phyloP scores from a whole-genome alignment of 1,140 invertebrate species.

The Drosophila bocki region DNA sequence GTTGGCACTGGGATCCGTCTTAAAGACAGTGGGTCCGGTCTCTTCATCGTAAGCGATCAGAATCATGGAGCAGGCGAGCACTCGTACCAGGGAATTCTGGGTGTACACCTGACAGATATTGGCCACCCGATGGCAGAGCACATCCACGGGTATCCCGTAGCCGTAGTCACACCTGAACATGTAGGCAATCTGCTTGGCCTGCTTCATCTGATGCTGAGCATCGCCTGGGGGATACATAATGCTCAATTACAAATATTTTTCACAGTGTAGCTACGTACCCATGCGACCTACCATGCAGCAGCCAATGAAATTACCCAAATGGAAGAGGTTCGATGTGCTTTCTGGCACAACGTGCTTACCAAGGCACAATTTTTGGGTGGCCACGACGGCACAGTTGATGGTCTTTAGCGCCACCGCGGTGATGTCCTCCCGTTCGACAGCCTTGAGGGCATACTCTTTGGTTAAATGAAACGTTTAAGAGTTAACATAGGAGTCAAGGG shows the following conservation, averaged over 20 bases:
- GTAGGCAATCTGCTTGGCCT: conserved; percentile 98
- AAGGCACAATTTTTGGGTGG: conserved; percentile 98
- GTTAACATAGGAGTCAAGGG: background rate
- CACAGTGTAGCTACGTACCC: conserved; percentile 87
- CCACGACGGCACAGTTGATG: conserved; percentile 95
- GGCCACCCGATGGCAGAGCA: conserved; percentile 96
- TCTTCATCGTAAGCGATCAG: conserved; percentile 97
- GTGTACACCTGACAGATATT: conserved; percentile 99
- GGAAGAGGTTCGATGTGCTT: conserved; percentile 97
- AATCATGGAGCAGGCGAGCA: conserved; percentile 99
- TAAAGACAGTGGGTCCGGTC: conserved; percentile 95
- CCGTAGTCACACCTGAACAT: conserved; percentile 99
- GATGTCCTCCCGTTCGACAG: conserved; percentile 99
- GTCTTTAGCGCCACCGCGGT: conserved; percentile 98
- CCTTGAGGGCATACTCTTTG: conserved; percentile 99
- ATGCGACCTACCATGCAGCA: conserved; percentile 99
- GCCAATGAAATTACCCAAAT: conserved; percentile 96
- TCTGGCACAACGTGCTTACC: conserved; percentile 96
- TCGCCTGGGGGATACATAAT: conserved; percentile 89
- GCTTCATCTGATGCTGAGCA: conserved; percentile 97
- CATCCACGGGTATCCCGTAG: conserved; percentile 97
- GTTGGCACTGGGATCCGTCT: conserved; percentile 99
- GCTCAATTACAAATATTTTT: background rate
- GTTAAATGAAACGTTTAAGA: background rate
- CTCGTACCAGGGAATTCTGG: conserved; percentile 99